These are phyloP conservation scores for Schizotus pectinicornis DNA, from an alignment of 2,888 invertebrate genomes.

Conservation along the genomic window DNA sequence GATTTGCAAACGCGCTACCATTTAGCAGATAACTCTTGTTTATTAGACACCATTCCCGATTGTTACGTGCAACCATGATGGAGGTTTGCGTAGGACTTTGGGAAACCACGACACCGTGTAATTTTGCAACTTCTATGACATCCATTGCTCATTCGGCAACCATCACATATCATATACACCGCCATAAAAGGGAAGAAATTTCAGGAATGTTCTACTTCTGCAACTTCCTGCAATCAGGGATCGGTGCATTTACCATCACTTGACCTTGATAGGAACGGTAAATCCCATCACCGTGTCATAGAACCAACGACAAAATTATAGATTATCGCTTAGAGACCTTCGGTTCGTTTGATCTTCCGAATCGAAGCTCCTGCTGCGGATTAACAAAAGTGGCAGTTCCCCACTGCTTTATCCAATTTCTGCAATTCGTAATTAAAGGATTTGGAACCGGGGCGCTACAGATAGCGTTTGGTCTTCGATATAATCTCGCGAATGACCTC, in stretches of 20 bases:
- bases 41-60: slow-evolving; percentile 1
- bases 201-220: neutral
- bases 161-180: neutral
- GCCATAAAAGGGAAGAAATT: neutral
- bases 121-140: slow-evolving; percentile 4
- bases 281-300: slow-evolving; percentile 2
- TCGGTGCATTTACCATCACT: neutral
- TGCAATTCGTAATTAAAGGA: neutral
- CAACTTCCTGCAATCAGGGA: neutral
- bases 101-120: slow-evolving; percentile 6
- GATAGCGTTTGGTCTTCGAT: neutral
- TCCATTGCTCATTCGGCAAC: neutral
- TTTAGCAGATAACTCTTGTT: neutral
- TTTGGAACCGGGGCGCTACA: neutral
- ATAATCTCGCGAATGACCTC: neutral
- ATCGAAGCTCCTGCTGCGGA: slow-evolving; percentile 3
- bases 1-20: neutral
- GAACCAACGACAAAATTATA: neutral
- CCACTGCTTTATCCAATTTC: slow-evolving; percentile 2
- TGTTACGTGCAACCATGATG: neutral
- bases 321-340: neutral
- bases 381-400: slow-evolving; percentile 2
- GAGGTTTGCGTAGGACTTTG: neutral
- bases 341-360: slow-evolving; percentile 5
- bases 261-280: slow-evolving; percentile 3